phyloP scores from a whole-genome alignment of 2,113 vertebrate genomes.

The Girardinichthys multiradiatus region DNA sequence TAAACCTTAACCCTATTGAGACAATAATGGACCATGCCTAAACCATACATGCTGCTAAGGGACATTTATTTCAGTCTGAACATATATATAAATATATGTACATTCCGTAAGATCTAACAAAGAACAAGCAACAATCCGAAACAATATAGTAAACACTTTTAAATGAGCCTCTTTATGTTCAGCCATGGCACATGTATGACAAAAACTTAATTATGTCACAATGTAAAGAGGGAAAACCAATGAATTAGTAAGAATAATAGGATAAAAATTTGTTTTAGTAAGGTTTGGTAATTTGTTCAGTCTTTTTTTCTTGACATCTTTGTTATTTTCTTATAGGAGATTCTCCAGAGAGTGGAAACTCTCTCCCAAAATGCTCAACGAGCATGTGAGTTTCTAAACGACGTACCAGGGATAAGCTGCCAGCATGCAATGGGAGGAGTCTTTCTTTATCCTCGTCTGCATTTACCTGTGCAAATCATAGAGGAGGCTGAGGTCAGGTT shows the following conservation, averaged over 20 bases:
- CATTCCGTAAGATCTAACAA: background rate
- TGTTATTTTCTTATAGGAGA: slow-evolving; percentile 48
- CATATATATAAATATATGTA: no score
- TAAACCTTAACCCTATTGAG: no score
- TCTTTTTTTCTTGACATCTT: background rate
- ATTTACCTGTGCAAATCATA: slow-evolving; percentile 31
- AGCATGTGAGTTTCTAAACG: slow-evolving; percentile 50
- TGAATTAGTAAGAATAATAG: no score
- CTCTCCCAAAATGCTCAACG: slow-evolving; percentile 59
- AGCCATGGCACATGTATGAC: background rate
- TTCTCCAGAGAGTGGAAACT: slow-evolving; percentile 22
- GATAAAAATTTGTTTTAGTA: no score
- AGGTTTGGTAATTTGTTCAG: no score
- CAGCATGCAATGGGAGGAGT: slow-evolving; percentile 56
- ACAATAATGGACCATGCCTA: no score
- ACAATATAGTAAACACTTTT: background rate
- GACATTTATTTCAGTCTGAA: no score
- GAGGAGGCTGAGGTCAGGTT: slow-evolving; percentile 59
- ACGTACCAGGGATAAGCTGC: slow-evolving; percentile 68
- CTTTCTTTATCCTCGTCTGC: slow-evolving; percentile 62
- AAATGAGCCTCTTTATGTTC: background rate
- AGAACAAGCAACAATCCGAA: background rate
- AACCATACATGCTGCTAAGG: no score
- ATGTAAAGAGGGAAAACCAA: slow-evolving; percentile 10
- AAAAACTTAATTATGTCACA: background rate